Conservation (phyloP, 2,113 vertebrate genomes). For the Cathartes aura region DNA sequence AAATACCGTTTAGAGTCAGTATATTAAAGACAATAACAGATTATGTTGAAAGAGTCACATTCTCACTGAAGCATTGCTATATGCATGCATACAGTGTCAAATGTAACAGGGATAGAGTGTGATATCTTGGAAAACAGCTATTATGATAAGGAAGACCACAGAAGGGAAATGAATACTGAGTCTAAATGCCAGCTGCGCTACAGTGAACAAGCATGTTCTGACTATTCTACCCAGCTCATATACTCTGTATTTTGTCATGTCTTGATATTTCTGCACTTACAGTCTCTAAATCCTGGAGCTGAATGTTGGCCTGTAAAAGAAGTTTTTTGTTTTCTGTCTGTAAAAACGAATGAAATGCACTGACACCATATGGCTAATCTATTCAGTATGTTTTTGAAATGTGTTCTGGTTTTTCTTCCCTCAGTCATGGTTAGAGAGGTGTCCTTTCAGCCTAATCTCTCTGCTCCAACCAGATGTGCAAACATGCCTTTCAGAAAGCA, state of each 20-base stretch:
- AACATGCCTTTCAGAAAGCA: slow-evolving; percentile 47
- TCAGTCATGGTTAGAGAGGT: slow-evolving; percentile 39
- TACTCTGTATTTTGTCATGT: not conserved
- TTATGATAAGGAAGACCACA: not conserved
- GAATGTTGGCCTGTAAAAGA: slow-evolving; percentile 23
- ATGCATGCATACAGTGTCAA: not conserved
- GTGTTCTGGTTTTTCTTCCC: slow-evolving; percentile 29
- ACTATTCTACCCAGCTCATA: not conserved
- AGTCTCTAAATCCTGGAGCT: slow-evolving; percentile 13
- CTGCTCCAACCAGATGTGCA: slow-evolving; percentile 61
- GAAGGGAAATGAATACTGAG: not conserved
- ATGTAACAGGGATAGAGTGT: not conserved
- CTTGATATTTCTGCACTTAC: slow-evolving; percentile 18
- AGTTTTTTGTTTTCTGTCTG: slow-evolving; percentile 8
- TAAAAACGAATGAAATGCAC: slow-evolving; percentile 27
- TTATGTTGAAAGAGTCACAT: not conserved
- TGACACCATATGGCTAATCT: slow-evolving; percentile 53
- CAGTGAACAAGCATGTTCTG: not conserved
- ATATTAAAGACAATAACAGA: not conserved
- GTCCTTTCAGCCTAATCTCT: slow-evolving; percentile 63
- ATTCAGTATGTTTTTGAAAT: slow-evolving; percentile 52
- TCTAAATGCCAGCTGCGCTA: not conserved
- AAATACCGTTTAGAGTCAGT: not conserved
- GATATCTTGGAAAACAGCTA: not conserved
- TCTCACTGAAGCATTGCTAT: not conserved